Conservation (phyloP, 2,113 vertebrate genomes). For the Ceyx cyanopectus region DNA sequence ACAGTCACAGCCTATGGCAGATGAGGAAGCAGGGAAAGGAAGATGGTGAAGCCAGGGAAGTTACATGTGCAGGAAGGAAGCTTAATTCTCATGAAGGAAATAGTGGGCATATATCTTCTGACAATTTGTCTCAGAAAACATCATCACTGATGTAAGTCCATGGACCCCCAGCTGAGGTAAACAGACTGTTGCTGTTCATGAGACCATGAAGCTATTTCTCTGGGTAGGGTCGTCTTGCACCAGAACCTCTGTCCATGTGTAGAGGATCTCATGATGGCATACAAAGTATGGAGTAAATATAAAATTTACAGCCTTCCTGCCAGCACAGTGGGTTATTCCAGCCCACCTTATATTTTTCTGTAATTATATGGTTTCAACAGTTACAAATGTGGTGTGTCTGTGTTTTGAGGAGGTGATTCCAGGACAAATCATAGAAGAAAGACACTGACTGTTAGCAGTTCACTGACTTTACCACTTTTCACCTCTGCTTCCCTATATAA, state of each 20-base stretch:
- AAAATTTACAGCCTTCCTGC: not conserved
- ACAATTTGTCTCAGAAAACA: not conserved
- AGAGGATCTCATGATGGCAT: not conserved
- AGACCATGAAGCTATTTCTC: not conserved
- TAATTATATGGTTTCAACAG: not conserved
- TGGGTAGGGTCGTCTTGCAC: not conserved
- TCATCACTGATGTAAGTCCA: not conserved
- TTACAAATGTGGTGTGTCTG: not conserved
- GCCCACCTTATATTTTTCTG: not conserved
- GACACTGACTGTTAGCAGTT: not conserved
- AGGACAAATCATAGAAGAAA: conserved; percentile 17
- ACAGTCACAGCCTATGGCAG: not conserved
- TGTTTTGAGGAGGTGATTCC: not conserved
- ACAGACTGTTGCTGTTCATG: not conserved
- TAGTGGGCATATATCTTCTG: not conserved
- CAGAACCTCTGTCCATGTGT: not conserved
- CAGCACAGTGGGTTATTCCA: not conserved
- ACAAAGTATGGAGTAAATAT: not conserved
- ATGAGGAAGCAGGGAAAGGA: not conserved
- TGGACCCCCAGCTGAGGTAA: not conserved
- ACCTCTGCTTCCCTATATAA: not conserved
- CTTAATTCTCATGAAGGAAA: not conserved
- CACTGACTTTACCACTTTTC: not conserved
- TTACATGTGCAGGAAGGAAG: not conserved
- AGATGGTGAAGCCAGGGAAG: not conserved